These are phyloP conservation scores for Trachelus troglodyta DNA, from an alignment of 2,888 invertebrate genomes.

Conservation along the genomic window DNA sequence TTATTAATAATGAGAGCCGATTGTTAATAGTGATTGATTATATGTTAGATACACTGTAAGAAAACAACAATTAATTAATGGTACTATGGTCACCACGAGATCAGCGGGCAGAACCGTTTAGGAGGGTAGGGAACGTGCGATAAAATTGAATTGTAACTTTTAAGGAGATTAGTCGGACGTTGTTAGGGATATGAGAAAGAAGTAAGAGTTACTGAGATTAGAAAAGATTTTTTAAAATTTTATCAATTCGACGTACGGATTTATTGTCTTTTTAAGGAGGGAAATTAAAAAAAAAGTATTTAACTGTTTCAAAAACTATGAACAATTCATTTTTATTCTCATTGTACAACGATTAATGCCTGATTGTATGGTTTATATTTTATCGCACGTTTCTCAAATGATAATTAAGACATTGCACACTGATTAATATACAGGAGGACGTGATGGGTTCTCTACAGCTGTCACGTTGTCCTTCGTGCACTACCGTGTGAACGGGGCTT, in stretches of 20 bases:
- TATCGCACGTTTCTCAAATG: neutral
- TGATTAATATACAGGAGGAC: neutral
- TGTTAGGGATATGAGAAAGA: neutral
- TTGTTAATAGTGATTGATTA: neutral
- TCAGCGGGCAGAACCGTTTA: neutral
- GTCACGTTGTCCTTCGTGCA: conserved; percentile 3
- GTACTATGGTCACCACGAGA: neutral
- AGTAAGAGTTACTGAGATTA: neutral
- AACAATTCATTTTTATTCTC: neutral
- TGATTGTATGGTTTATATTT: neutral
- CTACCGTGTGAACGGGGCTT: conserved; percentile 12
- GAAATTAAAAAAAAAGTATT: neutral
- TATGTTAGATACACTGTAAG: conserved; percentile 29
- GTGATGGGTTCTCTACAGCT: neutral
- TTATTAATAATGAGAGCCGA: neutral
- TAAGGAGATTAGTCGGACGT: neutral
- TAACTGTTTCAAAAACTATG: neutral
- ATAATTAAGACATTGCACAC: neutral
- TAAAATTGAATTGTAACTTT: neutral
- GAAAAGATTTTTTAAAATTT: neutral
- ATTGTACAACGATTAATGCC: neutral
- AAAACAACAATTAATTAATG: conserved; percentile 28
- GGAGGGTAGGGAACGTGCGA: neutral
- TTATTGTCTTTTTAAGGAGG: conserved; percentile 7
- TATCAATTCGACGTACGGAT: conserved; percentile 11